These are phyloP conservation scores for Bibio marci DNA, from an alignment of 2,888 invertebrate genomes.

Conservation along the genomic window DNA sequence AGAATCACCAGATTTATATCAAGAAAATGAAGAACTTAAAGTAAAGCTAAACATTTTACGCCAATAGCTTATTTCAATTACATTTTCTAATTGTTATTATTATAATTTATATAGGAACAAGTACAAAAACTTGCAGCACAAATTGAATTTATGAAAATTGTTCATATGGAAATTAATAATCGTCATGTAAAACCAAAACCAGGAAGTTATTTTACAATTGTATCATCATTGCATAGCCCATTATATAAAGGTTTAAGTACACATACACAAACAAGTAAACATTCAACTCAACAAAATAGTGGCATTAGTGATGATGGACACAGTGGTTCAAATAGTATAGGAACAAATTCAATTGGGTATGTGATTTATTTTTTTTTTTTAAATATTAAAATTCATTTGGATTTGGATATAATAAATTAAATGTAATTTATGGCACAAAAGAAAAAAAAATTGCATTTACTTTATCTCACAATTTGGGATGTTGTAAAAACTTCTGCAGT, in stretches of 20 bases:
- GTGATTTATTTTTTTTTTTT: too few relatives aligned
- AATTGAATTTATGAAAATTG: slow-evolving; percentile 87
- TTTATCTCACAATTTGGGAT: too few relatives aligned
- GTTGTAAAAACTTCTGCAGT: too few relatives aligned
- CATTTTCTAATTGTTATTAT: background rate
- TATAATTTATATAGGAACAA: slow-evolving; percentile 51
- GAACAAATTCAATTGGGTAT: slow-evolving; percentile 14
- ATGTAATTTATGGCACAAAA: background rate
- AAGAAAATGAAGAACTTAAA: slow-evolving; percentile 83
- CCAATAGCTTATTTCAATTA: background rate
- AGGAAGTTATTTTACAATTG: slow-evolving; percentile 61
- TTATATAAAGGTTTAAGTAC: slow-evolving; percentile 19
- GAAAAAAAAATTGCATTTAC: too few relatives aligned
- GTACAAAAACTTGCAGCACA: slow-evolving; percentile 80
- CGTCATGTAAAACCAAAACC: slow-evolving; percentile 70
- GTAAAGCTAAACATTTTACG: slow-evolving; percentile 28
- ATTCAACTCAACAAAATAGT: slow-evolving; percentile 13
- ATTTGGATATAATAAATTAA: too few relatives aligned
- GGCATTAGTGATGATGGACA: slow-evolving; percentile 11
- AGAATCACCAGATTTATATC: slow-evolving; percentile 70
- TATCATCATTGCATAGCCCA: slow-evolving; percentile 31
- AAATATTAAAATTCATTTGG: too few relatives aligned
- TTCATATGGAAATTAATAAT: slow-evolving; percentile 86
- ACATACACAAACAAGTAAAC: slow-evolving; percentile 22
- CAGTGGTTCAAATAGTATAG: slow-evolving; percentile 13